These are phyloP conservation scores for Congeria kusceri DNA, from an alignment of 2,888 invertebrate species.

Conservation along the genomic window DNA sequence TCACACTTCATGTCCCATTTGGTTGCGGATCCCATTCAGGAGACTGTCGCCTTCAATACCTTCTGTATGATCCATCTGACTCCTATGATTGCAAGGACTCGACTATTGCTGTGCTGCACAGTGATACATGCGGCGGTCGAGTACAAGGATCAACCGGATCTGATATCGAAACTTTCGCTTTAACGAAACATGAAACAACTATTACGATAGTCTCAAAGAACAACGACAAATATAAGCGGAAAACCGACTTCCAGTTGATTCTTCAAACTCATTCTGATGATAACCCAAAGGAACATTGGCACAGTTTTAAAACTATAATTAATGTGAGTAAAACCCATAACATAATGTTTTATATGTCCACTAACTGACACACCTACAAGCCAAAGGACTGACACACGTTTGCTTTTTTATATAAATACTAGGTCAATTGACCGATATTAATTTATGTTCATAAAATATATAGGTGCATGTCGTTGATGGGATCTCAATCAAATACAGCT, in stretches of 20 bases:
- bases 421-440: too few relatives aligned
- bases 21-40: slow-evolving; percentile 14
- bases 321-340: neutral
- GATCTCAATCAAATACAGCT: neutral
- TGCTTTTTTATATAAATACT: too few relatives aligned
- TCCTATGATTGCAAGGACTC: slow-evolving; percentile 22
- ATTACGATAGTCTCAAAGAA: slow-evolving; percentile 36
- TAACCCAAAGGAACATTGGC: slow-evolving; percentile 14
- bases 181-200: neutral
- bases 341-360: too few relatives aligned
- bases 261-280: slow-evolving; percentile 9
- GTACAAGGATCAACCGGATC: slow-evolving; percentile 2
- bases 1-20: slow-evolving; percentile 24
- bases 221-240: slow-evolving; percentile 28
- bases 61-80: slow-evolving; percentile 30
- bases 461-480: slow-evolving; percentile 23
- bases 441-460: too few relatives aligned
- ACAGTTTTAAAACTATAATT: neutral
- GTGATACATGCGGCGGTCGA: slow-evolving; percentile 24
- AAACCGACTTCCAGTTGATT: slow-evolving; percentile 9
- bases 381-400: too few relatives aligned
- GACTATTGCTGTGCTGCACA: slow-evolving; percentile 18
- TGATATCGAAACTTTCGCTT: neutral
- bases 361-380: too few relatives aligned
- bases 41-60: slow-evolving; percentile 14